A percentile compares a stretch with the other conserved stretches of the same genome.
Evolutionary conservation across 2,113 vertebrate species (phyloP).

Genomic region (Myxocyprinus asiaticus): DNA sequence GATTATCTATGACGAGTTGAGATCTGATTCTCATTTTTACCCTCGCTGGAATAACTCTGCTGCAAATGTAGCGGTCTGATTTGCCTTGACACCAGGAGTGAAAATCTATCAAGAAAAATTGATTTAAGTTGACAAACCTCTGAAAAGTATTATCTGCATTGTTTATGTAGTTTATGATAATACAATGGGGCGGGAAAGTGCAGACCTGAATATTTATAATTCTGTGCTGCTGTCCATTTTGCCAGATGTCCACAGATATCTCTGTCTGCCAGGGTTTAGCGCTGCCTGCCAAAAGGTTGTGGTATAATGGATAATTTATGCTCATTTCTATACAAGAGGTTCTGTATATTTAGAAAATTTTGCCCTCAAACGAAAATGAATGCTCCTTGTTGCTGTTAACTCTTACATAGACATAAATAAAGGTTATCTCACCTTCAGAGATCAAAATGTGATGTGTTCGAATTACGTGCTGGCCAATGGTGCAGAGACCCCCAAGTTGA

Average conservation of each 20-base stretch:
- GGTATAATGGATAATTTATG: conserved; percentile 7
- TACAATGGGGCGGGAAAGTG: neutral
- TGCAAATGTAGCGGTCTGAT: conserved; percentile 22
- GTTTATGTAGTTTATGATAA: conserved; percentile 26
- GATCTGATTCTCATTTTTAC: conserved; percentile 48
- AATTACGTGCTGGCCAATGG: too few species aligned
- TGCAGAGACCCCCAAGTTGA: too few species aligned
- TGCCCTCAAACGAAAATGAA: neutral
- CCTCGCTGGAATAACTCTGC: conserved; percentile 14
- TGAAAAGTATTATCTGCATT: conserved; percentile 19
- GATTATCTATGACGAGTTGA: conserved; percentile 48
- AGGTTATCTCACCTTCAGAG: neutral
- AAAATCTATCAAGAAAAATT: conserved; percentile 28
- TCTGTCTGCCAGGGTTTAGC: conserved; percentile 10
- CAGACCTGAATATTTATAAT: conserved; percentile 19
- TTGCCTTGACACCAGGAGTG: conserved; percentile 3
- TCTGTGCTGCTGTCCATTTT: conserved; percentile 24
- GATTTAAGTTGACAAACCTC: conserved; percentile 31
- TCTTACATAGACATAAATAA: neutral
- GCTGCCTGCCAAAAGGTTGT: conserved; percentile 19
- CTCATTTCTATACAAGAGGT: neutral
- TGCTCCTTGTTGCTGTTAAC: neutral
- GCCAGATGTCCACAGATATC: conserved; percentile 30
- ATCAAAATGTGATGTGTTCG: too few species aligned
- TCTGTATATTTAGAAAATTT: neutral